Evolutionary conservation across 2,888 invertebrate species (phyloP).

Genomic region (Drosophila conformis): DNA sequence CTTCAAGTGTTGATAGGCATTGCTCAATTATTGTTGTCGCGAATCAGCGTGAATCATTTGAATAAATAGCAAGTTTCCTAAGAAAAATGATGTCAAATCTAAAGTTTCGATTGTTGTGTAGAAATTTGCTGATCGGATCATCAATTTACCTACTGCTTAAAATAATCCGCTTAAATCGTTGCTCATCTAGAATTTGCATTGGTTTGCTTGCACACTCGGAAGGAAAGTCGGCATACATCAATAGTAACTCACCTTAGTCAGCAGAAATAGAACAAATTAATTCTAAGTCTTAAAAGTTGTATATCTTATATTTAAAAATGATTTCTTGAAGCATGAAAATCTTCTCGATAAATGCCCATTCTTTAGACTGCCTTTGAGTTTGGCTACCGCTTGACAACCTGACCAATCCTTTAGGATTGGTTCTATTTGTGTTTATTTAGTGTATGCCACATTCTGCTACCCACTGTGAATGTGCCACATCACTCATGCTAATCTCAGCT

Average conservation of each 20-base stretch:
- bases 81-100: conserved; percentile 1
- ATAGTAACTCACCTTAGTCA: too few species aligned
- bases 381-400: conserved; percentile 32
- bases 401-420: conserved; percentile 10
- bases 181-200: background rate
- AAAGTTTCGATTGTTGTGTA: background rate
- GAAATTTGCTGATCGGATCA: background rate
- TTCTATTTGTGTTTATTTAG: conserved; percentile 16
- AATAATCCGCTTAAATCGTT: background rate
- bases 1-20: conserved; percentile 22
- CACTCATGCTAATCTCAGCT: conserved; percentile 65
- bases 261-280: too few species aligned
- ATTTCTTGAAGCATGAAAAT: background rate
- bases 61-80: conserved; percentile 7
- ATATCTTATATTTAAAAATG: background rate
- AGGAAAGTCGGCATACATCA: too few species aligned
- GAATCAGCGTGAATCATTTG: conserved; percentile 36
- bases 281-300: too few species aligned
- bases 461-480: conserved; percentile 43
- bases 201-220: too few species aligned
- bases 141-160: background rate
- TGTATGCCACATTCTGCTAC: conserved; percentile 22
- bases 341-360: conserved; percentile 12
- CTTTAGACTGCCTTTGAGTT: conserved; percentile 15
- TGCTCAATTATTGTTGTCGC: conserved; percentile 36